Evolutionary conservation across 2,888 invertebrate species (phyloP).

Genomic region (Ferrisia virgata): DNA sequence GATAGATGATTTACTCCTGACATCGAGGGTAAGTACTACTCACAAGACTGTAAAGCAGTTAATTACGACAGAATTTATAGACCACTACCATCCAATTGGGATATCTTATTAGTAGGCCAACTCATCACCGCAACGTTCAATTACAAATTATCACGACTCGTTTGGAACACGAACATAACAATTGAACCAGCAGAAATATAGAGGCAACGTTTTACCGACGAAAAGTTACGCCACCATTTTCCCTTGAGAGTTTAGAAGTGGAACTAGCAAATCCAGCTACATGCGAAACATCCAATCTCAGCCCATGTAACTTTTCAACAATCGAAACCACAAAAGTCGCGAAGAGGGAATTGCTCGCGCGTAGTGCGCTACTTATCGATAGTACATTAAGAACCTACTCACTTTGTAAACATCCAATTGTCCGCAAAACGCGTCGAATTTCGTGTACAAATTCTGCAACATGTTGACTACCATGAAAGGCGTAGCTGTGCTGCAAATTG

Average conservation of each 20-base stretch:
- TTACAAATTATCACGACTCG: background rate
- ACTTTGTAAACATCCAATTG: constrained; percentile 94
- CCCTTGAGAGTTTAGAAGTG: background rate
- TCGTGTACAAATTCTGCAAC: constrained; percentile 88
- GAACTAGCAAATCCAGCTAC: too few species aligned
- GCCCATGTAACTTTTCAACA: too few species aligned
- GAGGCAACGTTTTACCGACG: background rate
- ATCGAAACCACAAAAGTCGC: too few species aligned
- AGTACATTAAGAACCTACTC: constrained; percentile 50
- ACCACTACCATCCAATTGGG: background rate
- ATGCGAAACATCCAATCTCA: too few species aligned
- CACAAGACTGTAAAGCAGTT: too few species aligned
- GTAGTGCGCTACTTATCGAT: too few species aligned
- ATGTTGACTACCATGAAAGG: constrained; percentile 95
- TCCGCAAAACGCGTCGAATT: constrained; percentile 89
- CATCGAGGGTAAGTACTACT: too few species aligned
- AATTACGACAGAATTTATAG: too few species aligned
- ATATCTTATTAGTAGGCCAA: background rate
- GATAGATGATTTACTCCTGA: too few species aligned
- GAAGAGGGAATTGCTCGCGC: background rate
- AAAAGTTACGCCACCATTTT: background rate
- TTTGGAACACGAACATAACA: background rate
- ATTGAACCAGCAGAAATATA: background rate
- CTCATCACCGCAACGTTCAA: background rate
- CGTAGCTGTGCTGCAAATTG: constrained; percentile 90